Evolutionary conservation across 2,113 vertebrate species (phyloP), one percentile per base, ranked within the genome.

Genomic region (Callocephalon fimbriatum): DNA sequence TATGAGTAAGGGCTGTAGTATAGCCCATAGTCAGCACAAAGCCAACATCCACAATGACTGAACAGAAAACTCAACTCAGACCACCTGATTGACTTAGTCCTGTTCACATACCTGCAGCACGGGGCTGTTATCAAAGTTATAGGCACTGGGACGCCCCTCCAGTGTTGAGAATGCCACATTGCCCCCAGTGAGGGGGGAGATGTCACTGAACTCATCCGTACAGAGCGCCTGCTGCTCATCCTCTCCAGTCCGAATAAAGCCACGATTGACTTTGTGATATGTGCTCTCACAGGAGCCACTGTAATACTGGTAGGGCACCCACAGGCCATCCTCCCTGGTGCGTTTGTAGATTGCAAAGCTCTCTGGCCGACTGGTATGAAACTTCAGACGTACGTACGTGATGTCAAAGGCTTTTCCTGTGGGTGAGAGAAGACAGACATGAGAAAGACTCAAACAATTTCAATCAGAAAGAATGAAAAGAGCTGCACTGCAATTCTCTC

Each of bases 121-220:
- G 1, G 99, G 99, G 97, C 99, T 99, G 95, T 99, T 98, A 97
- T 99, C 99, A 8, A 99, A 99, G 98, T 99, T 99, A 97, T 99
- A 99, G 58, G 99, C 99, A 3, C 99, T 99, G 77, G 99, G 99
- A 2, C 99, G 98, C 1, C 99, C 99, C 97, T 99, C 99, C 51
- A 99, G 98, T 0, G 99, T 99, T 5, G 99, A 99, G 96, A 99
- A 99, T 18, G 99, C 99, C 97, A 99, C 99, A 0, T 99, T 99
- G 54, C 99, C 99, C 0, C 99, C 99, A 0, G 99, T 99, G 74
- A 99, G 99, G 2, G 99, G 99, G 15, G 99, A 99, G 93, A 99
- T 99, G 98, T 99, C 99, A 23, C 99, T 99, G 98, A 99, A 99
- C 72, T 99, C 99, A 20, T 99, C 99, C 0, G 99, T 99, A 96